These are phyloP conservation scores for Eleginops maclovinus DNA, from an alignment of 2,113 vertebrate genomes.

Conservation along the genomic window DNA sequence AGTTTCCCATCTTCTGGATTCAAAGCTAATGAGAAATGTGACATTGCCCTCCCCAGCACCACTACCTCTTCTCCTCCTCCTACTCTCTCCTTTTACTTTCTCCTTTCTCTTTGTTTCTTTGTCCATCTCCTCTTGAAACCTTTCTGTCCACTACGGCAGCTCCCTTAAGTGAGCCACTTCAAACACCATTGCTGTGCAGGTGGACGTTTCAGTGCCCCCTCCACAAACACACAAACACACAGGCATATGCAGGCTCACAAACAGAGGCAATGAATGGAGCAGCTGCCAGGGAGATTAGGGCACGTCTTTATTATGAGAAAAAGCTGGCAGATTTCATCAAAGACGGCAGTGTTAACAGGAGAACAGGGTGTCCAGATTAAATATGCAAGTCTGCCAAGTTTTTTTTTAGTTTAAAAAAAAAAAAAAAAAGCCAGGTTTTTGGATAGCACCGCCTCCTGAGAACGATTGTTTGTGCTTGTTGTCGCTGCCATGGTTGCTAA, in stretches of 20 bases:
- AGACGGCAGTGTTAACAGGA: slow-evolving; percentile 78
- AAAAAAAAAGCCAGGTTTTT: slow-evolving; percentile 60
- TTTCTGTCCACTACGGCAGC: slow-evolving; percentile 48
- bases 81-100: slow-evolving; percentile 25
- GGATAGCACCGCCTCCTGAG: slow-evolving; percentile 55
- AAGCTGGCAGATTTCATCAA: slow-evolving; percentile 80
- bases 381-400: slow-evolving; percentile 27
- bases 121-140: slow-evolving; percentile 35
- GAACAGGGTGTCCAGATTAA: slow-evolving; percentile 80
- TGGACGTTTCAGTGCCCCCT: slow-evolving; percentile 59
- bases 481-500: slow-evolving; percentile 74
- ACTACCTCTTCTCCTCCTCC: slow-evolving; percentile 5
- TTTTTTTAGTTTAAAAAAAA: too few relatives aligned
- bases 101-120: slow-evolving; percentile 42
- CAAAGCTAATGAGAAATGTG: slow-evolving; percentile 44
- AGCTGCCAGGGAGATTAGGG: slow-evolving; percentile 83
- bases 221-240: slow-evolving; percentile 21
- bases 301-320: slow-evolving; percentile 73
- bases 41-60: slow-evolving; percentile 17
- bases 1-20: slow-evolving; percentile 35
- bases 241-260: slow-evolving; percentile 57
- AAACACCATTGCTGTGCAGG: slow-evolving; percentile 66
- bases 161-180: slow-evolving; percentile 70
- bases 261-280: slow-evolving; percentile 77
- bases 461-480: slow-evolving; percentile 77